phyloP scores from a whole-genome alignment of 2,888 invertebrate genomes.

The Oscheius sp. region DNA sequence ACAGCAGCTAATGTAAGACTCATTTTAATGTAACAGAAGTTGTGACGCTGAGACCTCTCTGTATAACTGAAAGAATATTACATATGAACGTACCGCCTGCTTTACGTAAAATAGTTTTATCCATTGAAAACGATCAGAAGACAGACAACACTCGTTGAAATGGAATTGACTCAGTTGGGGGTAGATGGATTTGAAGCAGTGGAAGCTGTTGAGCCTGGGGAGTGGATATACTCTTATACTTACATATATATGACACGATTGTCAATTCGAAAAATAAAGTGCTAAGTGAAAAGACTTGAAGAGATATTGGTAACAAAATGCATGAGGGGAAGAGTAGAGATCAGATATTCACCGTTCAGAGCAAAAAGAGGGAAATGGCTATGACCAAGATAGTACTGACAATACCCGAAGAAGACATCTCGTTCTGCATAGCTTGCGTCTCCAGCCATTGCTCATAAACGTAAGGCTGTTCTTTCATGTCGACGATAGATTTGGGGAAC shows the following conservation, averaged over 20 bases:
- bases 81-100: too few species aligned
- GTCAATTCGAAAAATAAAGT: constrained; percentile 17
- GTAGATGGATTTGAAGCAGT: constrained; percentile 26
- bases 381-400: not conserved
- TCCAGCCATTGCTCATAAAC: constrained; percentile 60
- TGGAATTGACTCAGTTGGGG: constrained; percentile 10
- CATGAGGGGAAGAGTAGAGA: constrained; percentile 1
- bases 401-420: constrained; percentile 9
- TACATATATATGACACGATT: constrained; percentile 30
- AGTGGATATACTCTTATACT: constrained; percentile 7
- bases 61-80: too few species aligned
- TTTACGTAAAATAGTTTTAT: too few species aligned
- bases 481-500: constrained; percentile 62
- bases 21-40: too few species aligned
- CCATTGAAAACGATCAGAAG: too few species aligned
- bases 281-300: constrained; percentile 12
- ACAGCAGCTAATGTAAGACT: constrained; percentile 42
- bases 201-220: constrained; percentile 14
- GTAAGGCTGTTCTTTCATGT: constrained; percentile 63
- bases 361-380: constrained; percentile 20
- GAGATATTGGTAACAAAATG: constrained; percentile 18
- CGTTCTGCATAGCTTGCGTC: constrained; percentile 36
- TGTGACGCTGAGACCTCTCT: too few species aligned
- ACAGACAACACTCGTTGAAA: constrained; percentile 2
- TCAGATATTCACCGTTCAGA: constrained; percentile 33